These are phyloP conservation scores for Ceratotherium simum DNA, from an alignment of 2,113 vertebrate genomes.

Conservation along the genomic window DNA sequence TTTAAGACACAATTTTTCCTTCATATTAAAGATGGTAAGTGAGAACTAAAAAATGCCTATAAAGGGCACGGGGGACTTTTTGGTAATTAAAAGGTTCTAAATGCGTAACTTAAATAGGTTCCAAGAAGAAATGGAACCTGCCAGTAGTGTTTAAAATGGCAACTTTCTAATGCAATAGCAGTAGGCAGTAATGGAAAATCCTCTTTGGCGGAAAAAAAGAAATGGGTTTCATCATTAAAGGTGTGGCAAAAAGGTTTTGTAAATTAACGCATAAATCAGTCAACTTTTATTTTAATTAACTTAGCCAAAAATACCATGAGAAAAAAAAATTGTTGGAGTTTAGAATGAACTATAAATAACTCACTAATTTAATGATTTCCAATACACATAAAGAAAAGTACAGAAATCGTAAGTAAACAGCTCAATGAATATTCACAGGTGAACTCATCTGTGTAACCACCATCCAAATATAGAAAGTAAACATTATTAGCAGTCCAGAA, in stretches of 20 bases:
- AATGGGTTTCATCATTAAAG: conserved; percentile 80
- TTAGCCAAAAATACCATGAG: conserved; percentile 79
- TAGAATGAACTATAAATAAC: conserved; percentile 82
- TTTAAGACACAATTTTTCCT: conserved; percentile 1
- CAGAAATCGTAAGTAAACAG: not conserved
- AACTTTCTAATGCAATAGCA: conserved; percentile 75
- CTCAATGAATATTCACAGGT: not conserved
- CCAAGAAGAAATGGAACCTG: conserved; percentile 79
- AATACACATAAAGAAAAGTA: conserved; percentile 4
- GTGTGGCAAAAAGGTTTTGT: conserved; percentile 81
- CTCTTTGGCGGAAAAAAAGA: conserved; percentile 71
- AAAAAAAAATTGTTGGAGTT: conserved; percentile 76
- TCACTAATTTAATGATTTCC: conserved; percentile 78
- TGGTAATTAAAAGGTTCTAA: conserved; percentile 72
- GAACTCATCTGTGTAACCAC: not conserved
- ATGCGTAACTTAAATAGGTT: conserved; percentile 75
- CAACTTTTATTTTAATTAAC: conserved; percentile 86
- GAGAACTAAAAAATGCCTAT: conserved; percentile 42
- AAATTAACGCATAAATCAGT: conserved; percentile 86
- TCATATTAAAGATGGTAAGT: conserved; percentile 30
- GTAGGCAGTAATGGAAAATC: conserved; percentile 84
- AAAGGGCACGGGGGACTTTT: not conserved
- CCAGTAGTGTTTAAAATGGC: conserved; percentile 81
- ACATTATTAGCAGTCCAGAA: not conserved
- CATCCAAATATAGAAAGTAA: conserved; percentile 26